Evolutionary conservation across 1,140 invertebrate species (phyloP).

Genomic region (Halesus radiatus): DNA sequence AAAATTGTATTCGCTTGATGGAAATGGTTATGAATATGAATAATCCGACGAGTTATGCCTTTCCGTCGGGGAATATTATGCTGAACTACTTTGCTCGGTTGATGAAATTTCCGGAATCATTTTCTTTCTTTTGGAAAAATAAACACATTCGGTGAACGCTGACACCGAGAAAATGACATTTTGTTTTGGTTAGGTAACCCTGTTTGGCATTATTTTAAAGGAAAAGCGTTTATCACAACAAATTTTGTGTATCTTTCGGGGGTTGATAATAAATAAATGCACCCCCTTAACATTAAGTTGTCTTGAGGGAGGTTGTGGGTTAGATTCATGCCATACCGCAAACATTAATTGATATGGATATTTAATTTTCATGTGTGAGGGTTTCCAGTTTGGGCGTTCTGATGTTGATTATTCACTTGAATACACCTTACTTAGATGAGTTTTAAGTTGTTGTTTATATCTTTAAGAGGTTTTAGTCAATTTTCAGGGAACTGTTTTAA

Average conservation of each 20-base stretch:
- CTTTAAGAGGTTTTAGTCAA: no score
- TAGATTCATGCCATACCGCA: no score
- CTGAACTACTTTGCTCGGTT: not conserved
- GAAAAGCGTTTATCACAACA: not conserved
- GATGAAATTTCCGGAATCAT: not conserved
- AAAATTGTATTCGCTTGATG: not conserved
- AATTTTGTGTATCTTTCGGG: not conserved
- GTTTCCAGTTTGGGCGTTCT: no score
- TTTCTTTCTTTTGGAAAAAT: not conserved
- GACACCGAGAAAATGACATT: not conserved
- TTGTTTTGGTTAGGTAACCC: not conserved
- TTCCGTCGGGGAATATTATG: slow-evolving; percentile 4
- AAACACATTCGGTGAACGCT: not conserved
- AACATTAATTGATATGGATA: no score
- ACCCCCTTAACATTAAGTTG: no score
- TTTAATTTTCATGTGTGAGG: no score
- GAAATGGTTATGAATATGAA: slow-evolving; percentile 30
- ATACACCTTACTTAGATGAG: no score
- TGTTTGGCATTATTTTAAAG: not conserved
- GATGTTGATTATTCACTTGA: no score
- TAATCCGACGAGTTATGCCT: slow-evolving; percentile 24
- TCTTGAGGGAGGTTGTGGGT: no score
- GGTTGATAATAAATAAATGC: no score
- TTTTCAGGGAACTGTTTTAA: no score
- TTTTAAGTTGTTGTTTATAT: no score